A percentile compares a stretch with the other conserved stretches of the same genome.
phyloP scores from a whole-genome alignment of 2,797 vertebrate species.

The Acanthopagrus latus region DNA sequence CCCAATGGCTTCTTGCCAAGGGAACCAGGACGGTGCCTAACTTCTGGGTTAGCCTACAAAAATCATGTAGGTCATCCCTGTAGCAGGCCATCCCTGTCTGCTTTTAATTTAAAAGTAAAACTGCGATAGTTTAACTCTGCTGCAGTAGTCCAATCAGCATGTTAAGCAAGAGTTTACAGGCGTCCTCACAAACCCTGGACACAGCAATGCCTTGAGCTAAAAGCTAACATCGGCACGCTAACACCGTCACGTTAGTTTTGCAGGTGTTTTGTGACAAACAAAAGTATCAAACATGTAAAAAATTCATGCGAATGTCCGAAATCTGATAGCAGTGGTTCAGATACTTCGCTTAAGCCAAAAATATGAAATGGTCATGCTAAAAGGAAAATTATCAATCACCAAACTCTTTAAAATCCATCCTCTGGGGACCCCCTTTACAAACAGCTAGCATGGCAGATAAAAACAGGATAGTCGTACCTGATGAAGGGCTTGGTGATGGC shows the following conservation, averaged over 20 bases:
- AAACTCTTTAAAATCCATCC: background rate
- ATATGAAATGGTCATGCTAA: background rate
- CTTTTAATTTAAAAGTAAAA: background rate
- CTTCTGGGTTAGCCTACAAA: too few relatives aligned
- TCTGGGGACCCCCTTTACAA: background rate
- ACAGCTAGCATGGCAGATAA: background rate
- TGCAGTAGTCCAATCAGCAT: background rate
- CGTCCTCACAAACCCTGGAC: background rate
- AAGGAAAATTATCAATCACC: background rate
- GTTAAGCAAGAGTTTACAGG: background rate
- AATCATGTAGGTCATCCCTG: background rate
- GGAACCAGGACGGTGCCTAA: too few relatives aligned
- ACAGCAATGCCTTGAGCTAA: background rate
- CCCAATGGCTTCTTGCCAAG: too few relatives aligned
- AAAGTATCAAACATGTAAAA: too few relatives aligned
- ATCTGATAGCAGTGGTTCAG: background rate
- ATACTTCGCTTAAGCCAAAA: background rate
- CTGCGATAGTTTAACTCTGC: background rate
- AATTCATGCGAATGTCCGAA: background rate
- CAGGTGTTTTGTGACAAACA: background rate
- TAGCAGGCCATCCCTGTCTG: too few relatives aligned
- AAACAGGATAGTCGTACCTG: conserved; percentile 85
- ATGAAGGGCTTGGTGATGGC: conserved; percentile 96
- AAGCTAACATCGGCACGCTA: background rate
- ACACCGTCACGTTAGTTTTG: background rate